A percentile compares a stretch with the other conserved stretches of the same genome.
Conservation (phyloP, 2,113 vertebrate genomes). For the Marmota flaviventris region DNA sequence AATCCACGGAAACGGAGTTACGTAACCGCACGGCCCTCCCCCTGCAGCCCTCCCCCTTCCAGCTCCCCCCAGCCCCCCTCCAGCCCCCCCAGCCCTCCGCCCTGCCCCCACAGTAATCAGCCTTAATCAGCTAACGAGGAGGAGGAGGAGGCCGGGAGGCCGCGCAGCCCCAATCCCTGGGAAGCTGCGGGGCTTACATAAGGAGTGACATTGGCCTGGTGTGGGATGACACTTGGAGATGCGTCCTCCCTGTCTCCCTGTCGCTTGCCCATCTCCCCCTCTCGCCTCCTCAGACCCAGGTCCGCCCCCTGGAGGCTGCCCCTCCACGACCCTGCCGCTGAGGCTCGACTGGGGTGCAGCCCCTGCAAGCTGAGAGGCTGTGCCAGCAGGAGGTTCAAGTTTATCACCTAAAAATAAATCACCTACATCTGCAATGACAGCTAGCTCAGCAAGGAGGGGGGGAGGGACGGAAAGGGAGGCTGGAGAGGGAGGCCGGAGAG, state of each 20-base stretch:
- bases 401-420: conserved; percentile 84
- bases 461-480: too few relatives aligned
- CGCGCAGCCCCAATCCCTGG: conserved; percentile 35
- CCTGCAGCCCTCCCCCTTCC: conserved; percentile 22
- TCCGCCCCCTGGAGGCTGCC: too few relatives aligned
- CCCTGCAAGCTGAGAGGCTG: too few relatives aligned
- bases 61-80: neutral
- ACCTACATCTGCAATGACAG: conserved; percentile 73
- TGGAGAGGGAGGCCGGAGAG: too few relatives aligned
- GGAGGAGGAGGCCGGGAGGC: neutral
- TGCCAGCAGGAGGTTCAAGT: conserved; percentile 57
- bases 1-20: conserved; percentile 81
- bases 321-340: too few relatives aligned
- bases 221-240: too few relatives aligned
- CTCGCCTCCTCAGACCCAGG: neutral
- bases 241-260: neutral
- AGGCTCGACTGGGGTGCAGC: too few relatives aligned
- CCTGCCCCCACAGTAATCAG: conserved; percentile 80
- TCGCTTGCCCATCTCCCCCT: neutral
- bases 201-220: conserved; percentile 70
- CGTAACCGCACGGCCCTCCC: conserved; percentile 64
- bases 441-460: conserved; percentile 62
- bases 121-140: conserved; percentile 86
- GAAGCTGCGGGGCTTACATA: conserved; percentile 84
- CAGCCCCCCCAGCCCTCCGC: conserved; percentile 33